Base-by-base conservation (phyloP, 2,113 vertebrate genomes). In the Charadrius vociferus region DNA sequence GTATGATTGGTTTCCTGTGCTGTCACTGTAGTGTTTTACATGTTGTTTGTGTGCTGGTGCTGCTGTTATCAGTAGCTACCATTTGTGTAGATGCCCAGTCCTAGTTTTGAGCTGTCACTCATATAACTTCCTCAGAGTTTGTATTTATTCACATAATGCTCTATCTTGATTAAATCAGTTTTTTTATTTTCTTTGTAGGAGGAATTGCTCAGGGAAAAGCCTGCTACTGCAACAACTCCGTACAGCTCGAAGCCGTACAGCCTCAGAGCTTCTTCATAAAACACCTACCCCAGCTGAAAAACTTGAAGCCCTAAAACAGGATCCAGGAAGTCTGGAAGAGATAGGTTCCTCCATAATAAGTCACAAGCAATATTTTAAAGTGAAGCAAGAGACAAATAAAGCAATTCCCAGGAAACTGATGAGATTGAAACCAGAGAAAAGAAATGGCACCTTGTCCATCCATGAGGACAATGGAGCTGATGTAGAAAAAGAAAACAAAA, bases 121-220 rank as follows among this genome's bases (percentile, higher is more conserved):
- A 0, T 14, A 30, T 26, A 75, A 55, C 19, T 39, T 92, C n/a
- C 52, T 91, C 41, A 30, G 55, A 85, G 47, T 34, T 3, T 71
- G 34, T 24, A 45, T 84, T 73, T 75, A 27, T 81, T 81, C 19
- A 18, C 67, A 5, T 47, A 63, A 34, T 47, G 19, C 21, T 92
- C 50, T 86, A 29, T 67, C 73, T 87, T 84, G 55, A 62, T 93
- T 75, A 88, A 86, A 83, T 90, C 29, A 23, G 19, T 18, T 61
- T 75, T 82, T 82, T 81, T 73, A 23, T 95, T 91, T 95, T 43
- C 47, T 85, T 89, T 93, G 53, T 78, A 97, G 97, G 89, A 91
- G 62, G 73, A 91, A 70, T 93, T 93, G 86, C 84, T 95, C 96
- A 62, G 97, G 91, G 26, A 97, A 97, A 61, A 91, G 66, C 89